Percentiles rank a stretch among this genome's conserved stretches.
phyloP scores from a whole-genome alignment of 2,888 invertebrate genomes.

The Ariolimax columbianus region DNA sequence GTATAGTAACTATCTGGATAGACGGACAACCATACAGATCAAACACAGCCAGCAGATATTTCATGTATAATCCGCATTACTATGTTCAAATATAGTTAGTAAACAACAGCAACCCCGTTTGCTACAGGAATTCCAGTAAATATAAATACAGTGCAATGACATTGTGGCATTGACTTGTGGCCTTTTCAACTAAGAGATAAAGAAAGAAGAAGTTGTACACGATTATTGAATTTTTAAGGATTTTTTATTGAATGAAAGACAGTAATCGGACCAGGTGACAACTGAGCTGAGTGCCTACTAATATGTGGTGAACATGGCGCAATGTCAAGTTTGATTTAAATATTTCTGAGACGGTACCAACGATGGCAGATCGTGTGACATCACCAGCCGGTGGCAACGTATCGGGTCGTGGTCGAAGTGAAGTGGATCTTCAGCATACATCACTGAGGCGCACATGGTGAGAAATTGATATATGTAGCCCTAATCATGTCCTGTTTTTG shows the following conservation, averaged over 20 bases:
- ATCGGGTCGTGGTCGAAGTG: slow-evolving; percentile 3
- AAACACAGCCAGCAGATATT: not conserved
- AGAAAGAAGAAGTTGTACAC: too few species aligned
- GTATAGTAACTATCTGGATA: not conserved
- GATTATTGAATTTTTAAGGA: too few species aligned
- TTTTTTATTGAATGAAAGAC: too few species aligned
- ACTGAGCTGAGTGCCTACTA: too few species aligned
- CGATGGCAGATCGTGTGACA: not conserved
- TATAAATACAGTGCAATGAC: not conserved
- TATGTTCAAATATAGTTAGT: not conserved
- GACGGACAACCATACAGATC: too few species aligned
- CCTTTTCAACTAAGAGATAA: too few species aligned
- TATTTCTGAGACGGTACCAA: not conserved
- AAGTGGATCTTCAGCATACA: slow-evolving; percentile 32
- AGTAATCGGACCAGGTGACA: too few species aligned
- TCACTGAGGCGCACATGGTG: slow-evolving; percentile 27
- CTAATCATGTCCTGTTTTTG: too few species aligned
- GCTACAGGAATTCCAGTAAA: not conserved
- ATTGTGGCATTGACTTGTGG: too few species aligned
- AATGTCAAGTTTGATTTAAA: too few species aligned
- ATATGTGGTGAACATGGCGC: too few species aligned
- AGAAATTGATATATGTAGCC: too few species aligned
- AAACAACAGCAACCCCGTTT: not conserved
- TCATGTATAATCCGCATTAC: not conserved
- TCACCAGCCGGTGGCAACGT: not conserved